Conservation (phyloP, 2,797 vertebrate genomes). For the Prunella strophiata region DNA sequence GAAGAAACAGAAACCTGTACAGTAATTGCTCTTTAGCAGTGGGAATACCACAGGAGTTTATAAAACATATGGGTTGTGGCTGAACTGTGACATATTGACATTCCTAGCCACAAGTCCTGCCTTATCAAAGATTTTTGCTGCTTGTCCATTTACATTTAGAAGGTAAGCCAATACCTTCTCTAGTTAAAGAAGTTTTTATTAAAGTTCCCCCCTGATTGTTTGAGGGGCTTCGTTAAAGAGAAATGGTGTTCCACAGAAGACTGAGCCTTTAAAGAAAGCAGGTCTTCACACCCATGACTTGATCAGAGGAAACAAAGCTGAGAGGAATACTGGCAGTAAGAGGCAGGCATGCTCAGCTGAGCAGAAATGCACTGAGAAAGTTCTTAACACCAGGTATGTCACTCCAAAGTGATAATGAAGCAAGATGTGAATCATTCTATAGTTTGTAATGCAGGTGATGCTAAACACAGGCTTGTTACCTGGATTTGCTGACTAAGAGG, state of each 20-base stretch:
- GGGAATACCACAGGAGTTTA: not conserved
- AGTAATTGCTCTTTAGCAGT: not conserved
- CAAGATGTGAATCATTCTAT: not conserved
- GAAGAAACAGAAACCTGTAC: not conserved
- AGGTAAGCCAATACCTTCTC: not conserved
- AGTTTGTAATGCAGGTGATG: not conserved
- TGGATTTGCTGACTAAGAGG: not conserved
- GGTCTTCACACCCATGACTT: not conserved
- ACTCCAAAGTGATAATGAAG: not conserved
- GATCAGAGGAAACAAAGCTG: not conserved
- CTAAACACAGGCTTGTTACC: not conserved
- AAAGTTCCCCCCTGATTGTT: not conserved
- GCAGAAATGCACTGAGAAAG: not conserved
- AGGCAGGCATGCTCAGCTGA: not conserved
- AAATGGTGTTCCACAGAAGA: not conserved
- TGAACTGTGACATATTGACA: not conserved
- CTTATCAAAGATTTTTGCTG: not conserved
- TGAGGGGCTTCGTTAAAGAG: not conserved
- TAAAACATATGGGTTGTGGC: not conserved
- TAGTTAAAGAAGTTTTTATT: not conserved
- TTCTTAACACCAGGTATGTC: not conserved
- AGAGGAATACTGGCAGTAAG: not conserved
- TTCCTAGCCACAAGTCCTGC: not conserved
- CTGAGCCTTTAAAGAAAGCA: not conserved
- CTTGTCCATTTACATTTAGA: not conserved